Base-by-base conservation (phyloP, 2,113 vertebrate species). In the Hippoglossus stenolepis region DNA sequence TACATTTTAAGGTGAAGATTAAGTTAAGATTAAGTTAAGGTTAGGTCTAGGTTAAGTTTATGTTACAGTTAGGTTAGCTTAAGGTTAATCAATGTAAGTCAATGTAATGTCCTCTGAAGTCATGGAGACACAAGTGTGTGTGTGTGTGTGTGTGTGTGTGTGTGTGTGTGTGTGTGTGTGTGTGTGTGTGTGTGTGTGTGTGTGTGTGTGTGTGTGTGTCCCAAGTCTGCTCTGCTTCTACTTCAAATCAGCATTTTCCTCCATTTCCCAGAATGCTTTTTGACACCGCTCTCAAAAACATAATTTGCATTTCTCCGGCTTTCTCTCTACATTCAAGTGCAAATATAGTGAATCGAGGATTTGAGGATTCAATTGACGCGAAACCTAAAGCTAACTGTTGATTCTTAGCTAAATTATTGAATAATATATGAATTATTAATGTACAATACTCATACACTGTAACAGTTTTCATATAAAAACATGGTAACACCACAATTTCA, bases 181-280 rank as follows among this genome's bases (percentile, higher is more conserved):
- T n/a, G 56, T 59, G 26, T 31, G 26, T 28, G 15, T 58, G 11
- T 24, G 4, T 15, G 5, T 31, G 11, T 15, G 13, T 59, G 56
- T 59, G 26, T 31, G 26, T 28, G 15, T 58, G 11, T 54, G 20
- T 45, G 20, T n/a, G 6, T 5, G n/a, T 28, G 26, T 28, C 26
- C 26, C 4, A 28, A 28, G 28, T 31, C 31, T 7, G 31, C 6
- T 31, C 6, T 31, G 31, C 31, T 31, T 31, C 1, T 31, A 7
- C 6, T 7, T 31, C 31, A 31, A 31, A 31, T 31, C 31, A 31
- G 31, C 11, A 49, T 45, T 31, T 54, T 62, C 26, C 28, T 45
- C 17, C 17, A 59, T 64, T 69, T 7, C 53, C 65, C 56, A 66
- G 4, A 70, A 79, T 61, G 26, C 21, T 49, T 68, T 57, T 38